These are phyloP conservation scores for Shargacucullia verbasci DNA, from an alignment of 2,888 invertebrate genomes.

Conservation along the genomic window DNA sequence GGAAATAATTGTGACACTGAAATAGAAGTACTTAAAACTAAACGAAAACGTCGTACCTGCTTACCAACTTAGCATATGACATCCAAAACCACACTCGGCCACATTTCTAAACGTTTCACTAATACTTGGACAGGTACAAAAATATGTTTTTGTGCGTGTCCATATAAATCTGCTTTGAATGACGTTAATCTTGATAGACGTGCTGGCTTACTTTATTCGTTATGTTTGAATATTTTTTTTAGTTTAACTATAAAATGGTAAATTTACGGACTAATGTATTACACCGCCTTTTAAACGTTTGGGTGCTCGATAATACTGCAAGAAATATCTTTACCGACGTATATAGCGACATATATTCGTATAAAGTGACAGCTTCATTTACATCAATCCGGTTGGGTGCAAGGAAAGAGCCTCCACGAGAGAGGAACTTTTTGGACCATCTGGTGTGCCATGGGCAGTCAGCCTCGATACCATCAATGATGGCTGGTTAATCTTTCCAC, in stretches of 20 bases:
- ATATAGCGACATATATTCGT: too few relatives aligned
- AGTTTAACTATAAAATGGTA: slow-evolving; percentile 46
- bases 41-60: slow-evolving; percentile 15
- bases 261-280: slow-evolving; percentile 13
- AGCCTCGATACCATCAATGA: too few relatives aligned
- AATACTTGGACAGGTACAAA: slow-evolving; percentile 56
- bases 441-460: too few relatives aligned
- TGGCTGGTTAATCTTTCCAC: too few relatives aligned
- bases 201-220: slow-evolving; percentile 57
- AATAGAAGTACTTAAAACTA: neutral
- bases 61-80: slow-evolving; percentile 48
- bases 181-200: slow-evolving; percentile 62
- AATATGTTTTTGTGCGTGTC: slow-evolving; percentile 57
- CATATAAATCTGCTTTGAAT: slow-evolving; percentile 60
- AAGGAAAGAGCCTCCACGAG: too few relatives aligned
- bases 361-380: too few relatives aligned
- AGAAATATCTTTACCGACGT: too few relatives aligned
- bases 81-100: slow-evolving; percentile 39
- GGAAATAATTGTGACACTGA: too few relatives aligned
- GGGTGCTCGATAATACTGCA: too few relatives aligned
- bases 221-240: slow-evolving; percentile 52
- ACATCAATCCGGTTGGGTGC: too few relatives aligned
- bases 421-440: too few relatives aligned
- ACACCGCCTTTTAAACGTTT: neutral
- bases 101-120: slow-evolving; percentile 53